phyloP scores from a whole-genome alignment of 2,797 vertebrate genomes.

The Tolypeutes matacus region DNA sequence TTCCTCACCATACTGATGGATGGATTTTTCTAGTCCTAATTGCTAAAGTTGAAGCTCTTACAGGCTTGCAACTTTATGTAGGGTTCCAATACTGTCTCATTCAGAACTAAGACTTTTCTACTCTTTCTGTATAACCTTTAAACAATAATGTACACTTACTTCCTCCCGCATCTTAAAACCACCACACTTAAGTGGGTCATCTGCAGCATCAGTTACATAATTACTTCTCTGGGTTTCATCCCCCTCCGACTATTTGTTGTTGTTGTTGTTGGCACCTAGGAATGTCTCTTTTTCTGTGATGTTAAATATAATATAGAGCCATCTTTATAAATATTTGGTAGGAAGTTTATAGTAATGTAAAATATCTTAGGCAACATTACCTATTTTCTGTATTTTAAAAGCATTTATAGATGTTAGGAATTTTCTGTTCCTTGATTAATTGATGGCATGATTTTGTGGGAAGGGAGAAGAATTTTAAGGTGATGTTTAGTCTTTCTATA shows the following conservation, averaged over 20 bases:
- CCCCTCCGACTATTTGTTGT: no score
- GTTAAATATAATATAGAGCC: not conserved
- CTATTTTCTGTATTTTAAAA: not conserved
- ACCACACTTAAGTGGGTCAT: not conserved
- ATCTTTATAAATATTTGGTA: not conserved
- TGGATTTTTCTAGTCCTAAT: not conserved
- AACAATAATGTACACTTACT: not conserved
- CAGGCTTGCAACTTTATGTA: not conserved
- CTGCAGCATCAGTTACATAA: not conserved
- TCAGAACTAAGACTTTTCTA: not conserved
- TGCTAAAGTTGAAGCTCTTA: not conserved
- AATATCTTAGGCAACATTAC: not conserved
- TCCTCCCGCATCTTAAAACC: not conserved
- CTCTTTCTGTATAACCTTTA: not conserved
- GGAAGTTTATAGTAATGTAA: not conserved
- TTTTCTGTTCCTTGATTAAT: not conserved
- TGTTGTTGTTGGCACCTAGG: not conserved
- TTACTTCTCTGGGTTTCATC: not conserved
- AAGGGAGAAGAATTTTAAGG: no score
- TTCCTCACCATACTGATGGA: not conserved
- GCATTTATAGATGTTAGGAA: not conserved
- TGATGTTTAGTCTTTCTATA: not conserved
- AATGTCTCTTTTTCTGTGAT: not conserved
- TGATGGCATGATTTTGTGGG: not conserved
- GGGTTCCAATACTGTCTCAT: not conserved